A percentile compares a stretch with the other conserved stretches of the same genome.
Evolutionary conservation across 2,797 vertebrate genomes (phyloP).

Genomic region (Knipowitschia caucasica): DNA sequence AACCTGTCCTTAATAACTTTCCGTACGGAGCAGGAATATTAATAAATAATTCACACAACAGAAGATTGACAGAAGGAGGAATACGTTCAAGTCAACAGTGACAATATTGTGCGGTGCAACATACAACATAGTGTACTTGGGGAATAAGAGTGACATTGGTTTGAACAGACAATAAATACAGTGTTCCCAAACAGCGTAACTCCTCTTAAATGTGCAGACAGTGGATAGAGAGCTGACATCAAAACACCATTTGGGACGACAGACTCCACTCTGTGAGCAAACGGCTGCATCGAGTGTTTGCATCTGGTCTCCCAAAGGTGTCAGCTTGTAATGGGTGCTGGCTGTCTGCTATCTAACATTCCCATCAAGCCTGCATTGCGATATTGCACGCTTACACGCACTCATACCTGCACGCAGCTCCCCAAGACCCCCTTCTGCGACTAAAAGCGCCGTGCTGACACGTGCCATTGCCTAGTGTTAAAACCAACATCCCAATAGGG

Average conservation of each 20-base stretch:
- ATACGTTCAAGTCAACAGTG: neutral
- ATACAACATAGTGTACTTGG: neutral
- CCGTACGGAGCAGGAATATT: neutral
- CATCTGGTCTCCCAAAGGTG: conserved; percentile 51
- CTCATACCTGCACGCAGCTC: conserved; percentile 13
- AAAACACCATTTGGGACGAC: conserved; percentile 42
- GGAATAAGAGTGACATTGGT: neutral
- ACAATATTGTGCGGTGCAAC: neutral
- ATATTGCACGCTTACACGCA: conserved; percentile 33
- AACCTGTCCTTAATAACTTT: neutral
- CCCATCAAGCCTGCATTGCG: conserved; percentile 48
- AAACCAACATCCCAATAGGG: conserved; percentile 56
- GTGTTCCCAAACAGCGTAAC: neutral
- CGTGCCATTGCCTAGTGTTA: conserved; percentile 44
- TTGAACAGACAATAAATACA: conserved; percentile 3
- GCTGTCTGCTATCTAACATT: conserved; percentile 50
- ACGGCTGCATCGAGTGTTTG: conserved; percentile 45
- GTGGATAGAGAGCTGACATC: conserved; percentile 30
- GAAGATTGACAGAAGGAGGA: neutral
- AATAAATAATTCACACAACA: neutral
- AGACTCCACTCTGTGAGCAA: conserved; percentile 35
- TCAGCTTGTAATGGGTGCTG: conserved; percentile 55
- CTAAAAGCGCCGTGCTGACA: conserved; percentile 52
- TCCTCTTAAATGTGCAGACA: conserved; percentile 16
- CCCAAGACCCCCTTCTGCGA: conserved; percentile 11